Evolutionary conservation across 2,888 invertebrate genomes (phyloP).

Genomic region (Euzetes globulus): DNA sequence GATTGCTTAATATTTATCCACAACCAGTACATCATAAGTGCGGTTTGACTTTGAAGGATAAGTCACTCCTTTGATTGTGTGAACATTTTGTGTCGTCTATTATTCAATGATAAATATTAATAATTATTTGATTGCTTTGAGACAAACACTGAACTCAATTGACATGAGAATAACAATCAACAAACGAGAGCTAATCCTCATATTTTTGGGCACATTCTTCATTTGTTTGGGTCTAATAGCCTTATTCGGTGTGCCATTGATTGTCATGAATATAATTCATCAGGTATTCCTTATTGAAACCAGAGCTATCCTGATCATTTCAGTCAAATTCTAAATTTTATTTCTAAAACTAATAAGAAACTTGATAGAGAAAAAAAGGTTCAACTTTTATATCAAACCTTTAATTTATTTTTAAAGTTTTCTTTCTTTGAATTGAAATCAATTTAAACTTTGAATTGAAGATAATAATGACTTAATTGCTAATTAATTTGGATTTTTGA

Average conservation of each 20-base stretch:
- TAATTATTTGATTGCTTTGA: not conserved
- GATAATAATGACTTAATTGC: not conserved
- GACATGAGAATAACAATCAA: slow-evolving; percentile 12
- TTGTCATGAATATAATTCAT: slow-evolving; percentile 4
- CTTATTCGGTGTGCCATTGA: slow-evolving; percentile 6
- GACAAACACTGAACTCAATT: not conserved
- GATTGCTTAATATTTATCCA: no score
- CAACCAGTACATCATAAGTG: not conserved
- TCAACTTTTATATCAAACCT: no score
- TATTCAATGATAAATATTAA: not conserved
- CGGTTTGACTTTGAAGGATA: not conserved
- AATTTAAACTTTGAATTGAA: no score
- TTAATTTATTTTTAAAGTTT: no score
- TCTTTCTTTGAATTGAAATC: no score
- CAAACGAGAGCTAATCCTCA: slow-evolving; percentile 11
- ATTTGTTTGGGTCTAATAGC: slow-evolving; percentile 1
- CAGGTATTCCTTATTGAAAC: not conserved
- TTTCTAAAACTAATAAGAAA: not conserved
- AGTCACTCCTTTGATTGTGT: not conserved
- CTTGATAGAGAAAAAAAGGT: no score
- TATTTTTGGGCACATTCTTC: slow-evolving; percentile 22
- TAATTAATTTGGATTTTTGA: not conserved
- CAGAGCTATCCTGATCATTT: not conserved
- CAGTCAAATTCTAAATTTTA: no score
- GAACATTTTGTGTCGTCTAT: not conserved